These are phyloP conservation scores for Artibeus lituratus DNA, from an alignment of 2,797 vertebrate species.

Conservation along the genomic window DNA sequence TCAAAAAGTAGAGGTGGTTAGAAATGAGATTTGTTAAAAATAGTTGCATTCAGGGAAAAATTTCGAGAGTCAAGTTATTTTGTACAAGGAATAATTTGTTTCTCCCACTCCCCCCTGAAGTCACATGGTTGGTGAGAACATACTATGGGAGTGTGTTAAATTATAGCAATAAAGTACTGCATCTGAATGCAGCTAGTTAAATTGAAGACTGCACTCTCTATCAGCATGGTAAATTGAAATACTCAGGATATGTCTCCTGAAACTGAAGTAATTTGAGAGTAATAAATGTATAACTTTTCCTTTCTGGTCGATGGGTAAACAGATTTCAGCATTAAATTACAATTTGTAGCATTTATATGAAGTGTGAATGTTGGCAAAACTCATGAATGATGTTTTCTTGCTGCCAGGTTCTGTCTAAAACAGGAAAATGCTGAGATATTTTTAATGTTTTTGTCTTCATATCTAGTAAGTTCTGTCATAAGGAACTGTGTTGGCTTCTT, in stretches of 20 bases:
- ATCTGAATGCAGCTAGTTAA: background rate
- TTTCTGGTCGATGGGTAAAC: background rate
- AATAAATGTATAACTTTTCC: background rate
- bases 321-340: background rate
- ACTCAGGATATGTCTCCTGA: background rate
- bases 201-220: background rate
- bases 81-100: background rate
- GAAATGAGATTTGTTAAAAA: background rate
- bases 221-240: background rate
- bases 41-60: background rate
- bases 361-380: conserved; percentile 15
- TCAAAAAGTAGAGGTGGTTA: background rate
- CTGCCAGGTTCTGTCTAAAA: background rate
- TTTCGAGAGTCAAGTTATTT: background rate
- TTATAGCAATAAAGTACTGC: background rate
- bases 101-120: rapidly evolving
- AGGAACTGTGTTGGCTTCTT: background rate
- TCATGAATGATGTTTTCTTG: background rate
- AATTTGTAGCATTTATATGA: background rate
- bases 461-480: background rate
- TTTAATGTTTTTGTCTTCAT: conserved; percentile 1
- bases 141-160: background rate
- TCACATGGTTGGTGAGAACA: background rate
- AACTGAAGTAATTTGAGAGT: background rate
- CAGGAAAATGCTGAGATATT: background rate